Evolutionary conservation across 1,140 invertebrate genomes (phyloP).

Genomic region (Brachionus paranguensis): DNA sequence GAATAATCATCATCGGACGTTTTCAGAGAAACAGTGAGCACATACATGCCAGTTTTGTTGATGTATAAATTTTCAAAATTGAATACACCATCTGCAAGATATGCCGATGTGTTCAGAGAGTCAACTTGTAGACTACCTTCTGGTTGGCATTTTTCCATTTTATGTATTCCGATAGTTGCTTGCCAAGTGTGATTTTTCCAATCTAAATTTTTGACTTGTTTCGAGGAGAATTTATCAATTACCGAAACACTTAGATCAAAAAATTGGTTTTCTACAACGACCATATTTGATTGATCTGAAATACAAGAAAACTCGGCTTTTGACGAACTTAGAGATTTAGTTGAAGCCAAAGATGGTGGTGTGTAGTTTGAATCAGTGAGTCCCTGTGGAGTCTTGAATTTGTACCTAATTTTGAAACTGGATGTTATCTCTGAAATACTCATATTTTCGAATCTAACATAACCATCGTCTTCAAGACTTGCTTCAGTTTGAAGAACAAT

Average conservation of each 20-base stretch:
- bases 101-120: neutral
- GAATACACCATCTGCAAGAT: neutral
- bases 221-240: neutral
- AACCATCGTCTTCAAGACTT: neutral
- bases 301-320: neutral
- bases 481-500: slow-evolving; percentile 4
- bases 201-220: neutral
- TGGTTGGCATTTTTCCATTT: neutral
- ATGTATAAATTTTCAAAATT: slow-evolving; percentile 6
- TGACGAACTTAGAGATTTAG: neutral
- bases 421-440: neutral
- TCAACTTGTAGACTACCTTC: neutral
- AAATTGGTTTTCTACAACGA: neutral
- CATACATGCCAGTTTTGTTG: slow-evolving; percentile 19
- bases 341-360: neutral
- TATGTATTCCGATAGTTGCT: neutral
- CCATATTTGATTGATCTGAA: neutral
- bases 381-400: neutral
- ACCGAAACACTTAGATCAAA: neutral
- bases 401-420: neutral
- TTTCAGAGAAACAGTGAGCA: neutral
- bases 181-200: slow-evolving; percentile 21
- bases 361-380: neutral
- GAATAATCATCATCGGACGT: neutral
- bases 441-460: neutral